A percentile compares a stretch with the other conserved stretches of the same genome.
These are phyloP conservation scores for Pyrochroa serraticornis DNA, from an alignment of 2,888 invertebrate genomes.

Conservation along the genomic window DNA sequence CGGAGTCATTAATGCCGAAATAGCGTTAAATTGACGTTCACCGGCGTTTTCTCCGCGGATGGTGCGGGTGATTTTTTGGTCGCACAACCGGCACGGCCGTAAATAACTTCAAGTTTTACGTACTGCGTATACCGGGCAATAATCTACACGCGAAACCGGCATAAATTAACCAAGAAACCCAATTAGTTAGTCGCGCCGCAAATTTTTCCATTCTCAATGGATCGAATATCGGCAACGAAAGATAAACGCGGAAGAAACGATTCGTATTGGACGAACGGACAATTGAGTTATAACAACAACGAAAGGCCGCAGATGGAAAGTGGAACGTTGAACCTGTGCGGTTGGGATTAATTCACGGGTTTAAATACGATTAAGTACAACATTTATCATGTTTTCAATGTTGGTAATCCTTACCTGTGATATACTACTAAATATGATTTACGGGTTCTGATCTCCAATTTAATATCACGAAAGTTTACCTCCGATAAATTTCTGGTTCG, in stretches of 20 bases:
- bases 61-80: not conserved
- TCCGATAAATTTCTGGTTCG: constrained; percentile 26
- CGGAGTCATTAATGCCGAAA: constrained; percentile 28
- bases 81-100: not conserved
- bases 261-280: not conserved
- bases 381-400: constrained; percentile 37
- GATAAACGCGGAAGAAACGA: not conserved
- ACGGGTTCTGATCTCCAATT: constrained; percentile 30
- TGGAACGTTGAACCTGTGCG: constrained; percentile 25
- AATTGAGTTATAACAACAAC: constrained; percentile 25
- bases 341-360: constrained; percentile 27
- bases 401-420: constrained; percentile 37
- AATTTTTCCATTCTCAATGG: no score
- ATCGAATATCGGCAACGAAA: no score
- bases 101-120: no score
- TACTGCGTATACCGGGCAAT: no score
- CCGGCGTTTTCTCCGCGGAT: not conserved
- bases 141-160: no score
- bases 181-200: no score
- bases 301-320: constrained; percentile 2
- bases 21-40: constrained; percentile 28
- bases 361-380: constrained; percentile 32
- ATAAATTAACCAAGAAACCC: no score
- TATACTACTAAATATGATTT: constrained; percentile 42
- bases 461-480: constrained; percentile 33